Conservation (phyloP, 2,888 invertebrate species). For the Latheticus oryzae region DNA sequence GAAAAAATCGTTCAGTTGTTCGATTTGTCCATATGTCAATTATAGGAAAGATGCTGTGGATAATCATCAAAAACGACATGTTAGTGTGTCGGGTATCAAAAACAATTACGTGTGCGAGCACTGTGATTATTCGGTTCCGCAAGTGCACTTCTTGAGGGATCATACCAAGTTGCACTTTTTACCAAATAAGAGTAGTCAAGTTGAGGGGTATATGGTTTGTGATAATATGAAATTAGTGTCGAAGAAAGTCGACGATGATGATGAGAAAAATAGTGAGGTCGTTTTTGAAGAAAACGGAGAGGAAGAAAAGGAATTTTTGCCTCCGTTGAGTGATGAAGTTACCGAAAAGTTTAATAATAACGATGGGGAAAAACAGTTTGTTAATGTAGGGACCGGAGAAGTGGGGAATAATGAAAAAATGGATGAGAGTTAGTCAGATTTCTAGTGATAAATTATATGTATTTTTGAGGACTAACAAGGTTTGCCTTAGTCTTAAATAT, state of each 20-base stretch:
- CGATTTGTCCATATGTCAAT: constrained; percentile 84
- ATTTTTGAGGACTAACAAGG: constrained; percentile 50
- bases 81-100: constrained; percentile 70
- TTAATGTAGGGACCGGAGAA: constrained; percentile 64
- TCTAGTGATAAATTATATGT: constrained; percentile 59
- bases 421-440: constrained; percentile 60
- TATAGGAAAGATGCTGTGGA: constrained; percentile 78
- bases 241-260: constrained; percentile 63
- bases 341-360: constrained; percentile 58
- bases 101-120: constrained; percentile 79
- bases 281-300: constrained; percentile 56
- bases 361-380: constrained; percentile 62
- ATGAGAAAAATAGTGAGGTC: constrained; percentile 46
- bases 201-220: constrained; percentile 73
- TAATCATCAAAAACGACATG: constrained; percentile 81
- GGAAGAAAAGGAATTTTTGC: constrained; percentile 52
- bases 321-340: constrained; percentile 52
- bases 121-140: constrained; percentile 84
- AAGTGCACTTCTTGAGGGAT: constrained; percentile 79
- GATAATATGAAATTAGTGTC: constrained; percentile 71
- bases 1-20: constrained; percentile 74
- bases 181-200: constrained; percentile 64
- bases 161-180: constrained; percentile 84
- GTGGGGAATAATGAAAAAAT: constrained; percentile 53
- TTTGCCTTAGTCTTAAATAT: constrained; percentile 58